A percentile compares a stretch with the other conserved stretches of the same genome.
Evolutionary conservation across 1,140 invertebrate species (phyloP).

Genomic region (Eurytemora carolleeae): DNA sequence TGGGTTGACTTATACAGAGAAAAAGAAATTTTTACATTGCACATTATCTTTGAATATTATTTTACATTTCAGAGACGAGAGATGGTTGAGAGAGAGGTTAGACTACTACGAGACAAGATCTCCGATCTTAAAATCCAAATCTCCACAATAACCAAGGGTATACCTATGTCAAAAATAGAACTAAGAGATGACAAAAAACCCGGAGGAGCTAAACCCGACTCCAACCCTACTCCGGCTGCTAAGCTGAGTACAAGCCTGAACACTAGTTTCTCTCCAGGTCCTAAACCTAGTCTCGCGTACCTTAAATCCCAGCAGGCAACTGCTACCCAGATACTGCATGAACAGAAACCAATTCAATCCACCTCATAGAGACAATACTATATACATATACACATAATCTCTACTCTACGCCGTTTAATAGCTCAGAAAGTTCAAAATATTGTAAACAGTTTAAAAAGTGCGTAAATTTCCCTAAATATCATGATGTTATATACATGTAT

Average conservation of each 20-base stretch:
- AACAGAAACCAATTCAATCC: too few relatives aligned
- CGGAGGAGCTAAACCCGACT: neutral
- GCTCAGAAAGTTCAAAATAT: too few relatives aligned
- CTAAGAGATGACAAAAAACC: neutral
- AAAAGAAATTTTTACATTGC: too few relatives aligned
- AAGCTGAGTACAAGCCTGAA: neutral
- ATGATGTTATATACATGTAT: too few relatives aligned
- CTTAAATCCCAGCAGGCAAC: neutral
- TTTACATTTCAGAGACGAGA: conserved; percentile 8
- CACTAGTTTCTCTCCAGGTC: neutral
- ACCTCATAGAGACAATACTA: too few relatives aligned
- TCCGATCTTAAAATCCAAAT: conserved; percentile 2
- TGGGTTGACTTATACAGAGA: too few relatives aligned
- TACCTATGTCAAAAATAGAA: conserved; percentile 7
- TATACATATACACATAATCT: too few relatives aligned
- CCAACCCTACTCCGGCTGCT: neutral
- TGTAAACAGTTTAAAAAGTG: too few relatives aligned
- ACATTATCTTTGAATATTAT: too few relatives aligned
- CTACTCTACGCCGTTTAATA: too few relatives aligned
- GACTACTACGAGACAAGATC: conserved; percentile 7
- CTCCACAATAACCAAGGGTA: conserved; percentile 8
- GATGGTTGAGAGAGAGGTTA: neutral
- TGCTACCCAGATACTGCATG: neutral
- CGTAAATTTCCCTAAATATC: too few relatives aligned
- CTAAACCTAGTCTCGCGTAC: neutral